Base-by-base conservation (phyloP, 1,140 invertebrate species). In the Bombus waltoni region DNA sequence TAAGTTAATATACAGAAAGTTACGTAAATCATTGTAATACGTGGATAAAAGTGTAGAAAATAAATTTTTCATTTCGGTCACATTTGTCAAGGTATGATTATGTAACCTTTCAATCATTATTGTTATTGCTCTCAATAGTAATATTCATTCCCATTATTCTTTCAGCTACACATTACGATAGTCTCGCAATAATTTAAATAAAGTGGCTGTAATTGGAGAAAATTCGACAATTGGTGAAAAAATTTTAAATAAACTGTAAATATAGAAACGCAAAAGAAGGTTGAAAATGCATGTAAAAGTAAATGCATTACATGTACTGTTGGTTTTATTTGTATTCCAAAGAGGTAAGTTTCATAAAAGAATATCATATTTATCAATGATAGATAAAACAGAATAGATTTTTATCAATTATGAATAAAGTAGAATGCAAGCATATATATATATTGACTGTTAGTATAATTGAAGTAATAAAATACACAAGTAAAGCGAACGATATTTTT, bases 241-340 rank as follows among this genome's bases (percentile, higher is more conserved):
- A 47, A 76, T 32, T n/a, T 8, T 35, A 42, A 32, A 25, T 32
- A 72, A 42, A 4, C 3, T 66, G 18, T 22, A 44, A 62, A 62
- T 53, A 73, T 44, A 57, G 28, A 59, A 44, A 66, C 18, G 28
- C 18, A 47, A n/a, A n/a, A 22, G 6, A 65, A 72, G 25, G 18
- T 40, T 28, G n/a, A 91, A 35, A 53, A 92, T 92, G 91, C 89
- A 38, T 78, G 82, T 79, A 53, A 87, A 70, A 70, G 32, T 83
- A 9, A 76, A 81, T 28, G 28, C 47, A n/a, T 65, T 92, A 28
- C 87, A 65, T 72, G 85, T 90, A 83, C 74, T 92, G 32, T 85
- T 92, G 32, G 25, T 90, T 83, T 28, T 91, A 62, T 85, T 86
- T 15, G 40, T 90, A 83, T 70, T 92, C 35, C 86, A 89, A 83